These are phyloP conservation scores for Pyrrhosoma nymphula DNA, from an alignment of 2,888 invertebrate species.

Conservation along the genomic window DNA sequence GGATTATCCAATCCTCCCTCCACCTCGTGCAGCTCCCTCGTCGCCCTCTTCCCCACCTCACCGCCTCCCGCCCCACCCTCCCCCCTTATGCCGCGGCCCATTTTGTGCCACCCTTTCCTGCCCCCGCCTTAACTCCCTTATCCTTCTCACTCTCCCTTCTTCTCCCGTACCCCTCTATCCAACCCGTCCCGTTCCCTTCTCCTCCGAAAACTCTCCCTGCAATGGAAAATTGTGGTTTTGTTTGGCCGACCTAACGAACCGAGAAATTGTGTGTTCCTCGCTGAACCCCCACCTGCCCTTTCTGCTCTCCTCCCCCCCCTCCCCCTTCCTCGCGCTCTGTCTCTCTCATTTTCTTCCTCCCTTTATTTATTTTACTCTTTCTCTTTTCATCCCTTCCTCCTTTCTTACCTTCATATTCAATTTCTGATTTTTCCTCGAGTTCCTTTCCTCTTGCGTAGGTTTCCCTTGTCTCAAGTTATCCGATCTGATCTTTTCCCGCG, in stretches of 20 bases:
- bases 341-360: neutral
- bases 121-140: neutral
- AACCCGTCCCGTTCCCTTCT: neutral
- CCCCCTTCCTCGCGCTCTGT: neutral
- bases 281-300: conserved; percentile 17
- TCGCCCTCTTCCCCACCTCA: neutral
- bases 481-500: too few species aligned
- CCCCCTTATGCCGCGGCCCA: neutral
- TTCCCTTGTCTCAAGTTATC: too few species aligned
- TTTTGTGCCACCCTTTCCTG: neutral
- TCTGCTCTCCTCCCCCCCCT: neutral
- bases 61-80: neutral
- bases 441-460: neutral
- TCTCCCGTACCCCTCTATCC: neutral
- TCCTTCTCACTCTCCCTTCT: neutral
- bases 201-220: neutral
- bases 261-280: conserved; percentile 67
- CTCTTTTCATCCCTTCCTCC: neutral
- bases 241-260: conserved; percentile 67
- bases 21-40: neutral
- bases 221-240: conserved; percentile 67
- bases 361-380: neutral
- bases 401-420: neutral
- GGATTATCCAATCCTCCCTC: conserved; percentile 56
- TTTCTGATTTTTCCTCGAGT: neutral